phyloP scores from a whole-genome alignment of 2,888 invertebrate genomes.

The Pyrrhia umbra region DNA sequence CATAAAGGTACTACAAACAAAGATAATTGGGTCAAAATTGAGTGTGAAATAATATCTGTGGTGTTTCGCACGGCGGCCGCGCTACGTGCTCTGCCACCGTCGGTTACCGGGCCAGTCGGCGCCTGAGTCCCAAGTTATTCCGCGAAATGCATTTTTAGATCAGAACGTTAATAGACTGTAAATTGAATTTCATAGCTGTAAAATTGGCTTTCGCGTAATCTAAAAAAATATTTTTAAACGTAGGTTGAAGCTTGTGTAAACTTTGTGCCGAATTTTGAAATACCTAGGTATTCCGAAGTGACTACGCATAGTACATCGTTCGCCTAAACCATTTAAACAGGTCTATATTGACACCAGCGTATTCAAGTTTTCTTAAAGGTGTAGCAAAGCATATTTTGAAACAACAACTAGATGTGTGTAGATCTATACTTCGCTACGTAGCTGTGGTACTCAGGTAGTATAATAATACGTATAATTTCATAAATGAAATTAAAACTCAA shows the following conservation, averaged over 20 bases:
- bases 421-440: too few relatives aligned
- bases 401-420: too few relatives aligned
- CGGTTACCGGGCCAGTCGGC: conserved; percentile 56
- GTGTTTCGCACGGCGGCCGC: conserved; percentile 67
- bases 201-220: conserved; percentile 17
- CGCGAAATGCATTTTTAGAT: conserved; percentile 36
- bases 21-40: conserved; percentile 54
- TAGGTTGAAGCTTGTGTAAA: too few relatives aligned
- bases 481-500: neutral
- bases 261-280: too few relatives aligned
- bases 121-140: conserved; percentile 11
- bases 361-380: too few relatives aligned
- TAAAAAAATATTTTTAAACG: neutral
- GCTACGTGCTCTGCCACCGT: conserved; percentile 66
- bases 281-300: too few relatives aligned
- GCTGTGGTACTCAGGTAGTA: too few relatives aligned
- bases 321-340: too few relatives aligned
- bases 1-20: conserved; percentile 18
- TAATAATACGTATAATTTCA: too few relatives aligned
- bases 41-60: conserved; percentile 67
- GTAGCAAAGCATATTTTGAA: too few relatives aligned
- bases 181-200: conserved; percentile 23
- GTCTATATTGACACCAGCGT: too few relatives aligned
- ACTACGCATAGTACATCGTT: too few relatives aligned
- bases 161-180: conserved; percentile 27